Evolutionary conservation across 2,113 vertebrate genomes (phyloP).

Genomic region (Sylvia atricapilla): DNA sequence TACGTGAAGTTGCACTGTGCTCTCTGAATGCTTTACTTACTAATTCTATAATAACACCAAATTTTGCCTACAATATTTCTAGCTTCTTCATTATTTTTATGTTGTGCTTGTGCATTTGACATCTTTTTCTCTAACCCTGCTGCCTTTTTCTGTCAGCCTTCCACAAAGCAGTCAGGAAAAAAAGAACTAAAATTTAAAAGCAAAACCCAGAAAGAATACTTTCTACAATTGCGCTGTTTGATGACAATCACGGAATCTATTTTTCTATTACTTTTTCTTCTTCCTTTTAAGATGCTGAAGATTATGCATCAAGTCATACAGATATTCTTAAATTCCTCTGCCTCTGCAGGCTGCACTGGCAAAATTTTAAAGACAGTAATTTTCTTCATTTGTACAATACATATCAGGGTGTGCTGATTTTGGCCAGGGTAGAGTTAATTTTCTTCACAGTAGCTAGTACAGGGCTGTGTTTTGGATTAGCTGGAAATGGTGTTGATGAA

Average conservation of each 20-base stretch:
- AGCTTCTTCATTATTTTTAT: slow-evolving; percentile 5
- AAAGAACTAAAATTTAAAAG: not conserved
- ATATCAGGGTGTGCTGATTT: not conserved
- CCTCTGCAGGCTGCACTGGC: not conserved
- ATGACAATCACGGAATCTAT: not conserved
- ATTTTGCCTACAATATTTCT: slow-evolving; percentile 7
- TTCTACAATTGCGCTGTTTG: not conserved
- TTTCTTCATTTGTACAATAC: not conserved
- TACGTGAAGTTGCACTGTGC: slow-evolving; percentile 11
- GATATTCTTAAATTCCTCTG: not conserved
- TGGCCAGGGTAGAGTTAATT: not conserved
- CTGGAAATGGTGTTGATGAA: not conserved
- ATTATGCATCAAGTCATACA: not conserved
- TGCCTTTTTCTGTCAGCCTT: not conserved
- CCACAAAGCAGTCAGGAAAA: not conserved
- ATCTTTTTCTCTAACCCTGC: not conserved
- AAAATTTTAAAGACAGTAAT: not conserved
- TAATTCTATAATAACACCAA: slow-evolving; percentile 7
- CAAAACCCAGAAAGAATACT: not conserved
- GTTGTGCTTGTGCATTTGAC: slow-evolving; percentile 14
- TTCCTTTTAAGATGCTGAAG: not conserved
- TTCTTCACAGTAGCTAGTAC: not conserved
- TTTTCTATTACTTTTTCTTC: not conserved
- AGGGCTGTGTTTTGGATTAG: not conserved
- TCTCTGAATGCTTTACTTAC: slow-evolving; percentile 27